Percentiles rank a stretch among this genome's conserved stretches.
phyloP scores from a whole-genome alignment of 2,797 vertebrate genomes.

The Merluccius polli region DNA sequence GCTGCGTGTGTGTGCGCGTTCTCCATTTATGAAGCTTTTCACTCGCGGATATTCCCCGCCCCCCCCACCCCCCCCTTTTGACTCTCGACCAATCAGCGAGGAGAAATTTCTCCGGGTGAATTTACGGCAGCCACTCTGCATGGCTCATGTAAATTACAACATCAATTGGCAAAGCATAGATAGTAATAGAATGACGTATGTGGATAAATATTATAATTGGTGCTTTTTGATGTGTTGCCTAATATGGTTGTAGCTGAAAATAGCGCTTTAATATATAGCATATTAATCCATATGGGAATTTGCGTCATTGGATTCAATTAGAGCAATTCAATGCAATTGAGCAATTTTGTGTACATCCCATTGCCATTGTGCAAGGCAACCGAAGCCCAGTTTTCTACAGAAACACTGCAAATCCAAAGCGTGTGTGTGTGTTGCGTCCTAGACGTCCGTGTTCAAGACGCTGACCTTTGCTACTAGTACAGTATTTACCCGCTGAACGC shows the following conservation, averaged over 20 bases:
- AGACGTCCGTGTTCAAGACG: background rate
- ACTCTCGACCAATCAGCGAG: background rate
- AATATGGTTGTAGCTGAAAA: too few species aligned
- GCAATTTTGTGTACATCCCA: too few species aligned
- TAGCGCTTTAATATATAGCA: background rate
- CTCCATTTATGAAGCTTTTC: conserved; percentile 3
- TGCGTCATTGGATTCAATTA: background rate
- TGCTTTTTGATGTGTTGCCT: too few species aligned
- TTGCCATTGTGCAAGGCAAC: background rate
- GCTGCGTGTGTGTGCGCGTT: background rate
- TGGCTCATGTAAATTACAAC: background rate
- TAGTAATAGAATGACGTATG: background rate
- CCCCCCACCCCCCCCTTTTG: background rate
- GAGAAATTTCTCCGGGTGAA: too few species aligned
- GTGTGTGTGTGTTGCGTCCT: background rate
- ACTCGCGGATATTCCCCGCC: background rate
- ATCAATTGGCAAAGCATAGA: background rate
- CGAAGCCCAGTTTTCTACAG: background rate
- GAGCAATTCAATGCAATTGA: too few species aligned
- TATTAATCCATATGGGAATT: background rate
- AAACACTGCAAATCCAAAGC: background rate
- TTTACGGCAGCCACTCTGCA: background rate
- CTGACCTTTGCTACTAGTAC: background rate
- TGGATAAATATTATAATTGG: too few species aligned
- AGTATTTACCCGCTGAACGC: background rate